phyloP scores from a whole-genome alignment of 2,113 vertebrate genomes.

The Trochalopteron elliotii region DNA sequence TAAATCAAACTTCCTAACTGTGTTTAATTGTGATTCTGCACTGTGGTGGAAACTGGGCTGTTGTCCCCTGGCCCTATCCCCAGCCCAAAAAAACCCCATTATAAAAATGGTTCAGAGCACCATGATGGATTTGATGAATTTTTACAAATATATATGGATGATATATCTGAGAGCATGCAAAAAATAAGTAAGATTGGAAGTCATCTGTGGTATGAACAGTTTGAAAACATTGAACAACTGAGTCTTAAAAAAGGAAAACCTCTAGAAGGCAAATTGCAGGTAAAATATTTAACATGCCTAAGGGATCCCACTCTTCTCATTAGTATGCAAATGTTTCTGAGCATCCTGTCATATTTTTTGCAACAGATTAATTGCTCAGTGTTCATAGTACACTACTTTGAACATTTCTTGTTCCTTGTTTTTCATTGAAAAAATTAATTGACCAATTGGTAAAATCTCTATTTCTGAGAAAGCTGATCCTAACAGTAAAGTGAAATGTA shows the following conservation, averaged over 20 bases:
- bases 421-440: not conserved
- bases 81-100: accelerated
- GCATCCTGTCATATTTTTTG: not conserved
- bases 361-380: not conserved
- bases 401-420: not conserved
- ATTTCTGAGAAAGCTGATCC: not conserved
- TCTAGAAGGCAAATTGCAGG: not conserved
- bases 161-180: not conserved
- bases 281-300: not conserved
- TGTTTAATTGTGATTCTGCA: not conserved
- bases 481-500: not conserved
- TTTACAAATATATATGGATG: not conserved
- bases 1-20: not conserved
- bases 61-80: not conserved
- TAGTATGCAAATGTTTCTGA: not conserved
- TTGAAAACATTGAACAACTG: not conserved
- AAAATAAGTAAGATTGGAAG: not conserved
- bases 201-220: not conserved
- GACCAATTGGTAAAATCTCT: not conserved
- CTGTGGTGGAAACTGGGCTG: not conserved
- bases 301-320: not conserved
- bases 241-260: not conserved
- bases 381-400: not conserved
- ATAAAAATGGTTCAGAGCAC: not conserved
- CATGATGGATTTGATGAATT: not conserved